These are phyloP conservation scores for Artibeus jamaicensis DNA, from an alignment of 2,797 vertebrate species.

Conservation along the genomic window DNA sequence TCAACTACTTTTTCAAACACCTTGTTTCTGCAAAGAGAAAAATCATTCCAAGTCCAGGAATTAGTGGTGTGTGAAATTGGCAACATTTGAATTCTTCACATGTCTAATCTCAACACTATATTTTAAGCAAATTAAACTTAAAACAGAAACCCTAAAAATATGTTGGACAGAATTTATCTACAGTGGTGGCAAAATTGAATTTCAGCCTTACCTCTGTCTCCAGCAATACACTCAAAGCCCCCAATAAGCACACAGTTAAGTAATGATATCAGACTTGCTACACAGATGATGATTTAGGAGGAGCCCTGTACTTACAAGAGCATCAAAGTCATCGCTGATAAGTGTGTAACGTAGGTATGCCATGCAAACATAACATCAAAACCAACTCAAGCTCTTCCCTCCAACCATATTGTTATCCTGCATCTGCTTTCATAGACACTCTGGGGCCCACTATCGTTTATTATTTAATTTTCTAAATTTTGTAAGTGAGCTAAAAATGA, in stretches of 20 bases:
- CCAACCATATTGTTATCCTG: background rate
- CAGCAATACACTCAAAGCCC: background rate
- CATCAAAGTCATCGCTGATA: background rate
- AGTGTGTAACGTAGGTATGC: background rate
- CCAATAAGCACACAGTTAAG: background rate
- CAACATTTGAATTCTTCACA: conserved; percentile 59
- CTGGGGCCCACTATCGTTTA: background rate
- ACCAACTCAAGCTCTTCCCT: background rate
- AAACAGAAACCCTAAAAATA: conserved; percentile 64
- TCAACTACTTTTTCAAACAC: conserved; percentile 64
- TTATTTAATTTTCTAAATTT: background rate
- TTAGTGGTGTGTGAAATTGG: conserved; percentile 60
- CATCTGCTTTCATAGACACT: background rate
- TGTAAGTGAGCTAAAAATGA: background rate
- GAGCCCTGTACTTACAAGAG: background rate
- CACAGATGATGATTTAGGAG: background rate
- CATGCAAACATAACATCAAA: background rate
- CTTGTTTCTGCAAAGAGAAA: conserved; percentile 60
- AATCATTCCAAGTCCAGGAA: conserved; percentile 65
- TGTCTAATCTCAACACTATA: conserved; percentile 59
- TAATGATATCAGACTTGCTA: background rate
- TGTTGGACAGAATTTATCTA: conserved; percentile 8
- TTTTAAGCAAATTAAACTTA: conserved; percentile 65
- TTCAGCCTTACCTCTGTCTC: background rate
- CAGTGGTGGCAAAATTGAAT: conserved; percentile 6